Evolutionary conservation across 23 tunicate genomes (phyloP).

Genomic region (Ciona savignyi): DNA sequence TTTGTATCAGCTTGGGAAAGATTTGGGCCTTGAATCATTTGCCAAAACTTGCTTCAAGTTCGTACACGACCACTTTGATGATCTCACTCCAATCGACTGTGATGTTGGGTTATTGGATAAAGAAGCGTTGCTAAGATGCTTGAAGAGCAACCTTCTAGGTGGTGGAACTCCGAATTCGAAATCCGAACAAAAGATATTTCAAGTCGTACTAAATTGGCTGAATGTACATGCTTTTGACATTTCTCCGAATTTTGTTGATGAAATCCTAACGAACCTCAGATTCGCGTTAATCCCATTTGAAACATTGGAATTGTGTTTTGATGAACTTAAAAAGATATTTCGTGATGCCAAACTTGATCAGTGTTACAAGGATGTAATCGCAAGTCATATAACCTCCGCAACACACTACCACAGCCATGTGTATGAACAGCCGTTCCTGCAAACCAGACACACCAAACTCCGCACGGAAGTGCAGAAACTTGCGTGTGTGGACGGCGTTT

Average conservation of each 20-base stretch:
- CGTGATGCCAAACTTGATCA: no score
- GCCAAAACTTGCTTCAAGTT: background rate
- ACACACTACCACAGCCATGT: slow-evolving; percentile 39
- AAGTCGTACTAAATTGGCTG: slow-evolving; percentile 38
- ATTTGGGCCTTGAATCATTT: slow-evolving; percentile 28
- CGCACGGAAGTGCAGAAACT: slow-evolving; percentile 9
- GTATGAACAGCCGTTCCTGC: slow-evolving; percentile 58
- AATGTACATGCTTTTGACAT: background rate
- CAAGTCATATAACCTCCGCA: slow-evolving; percentile 1
- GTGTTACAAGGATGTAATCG: background rate
- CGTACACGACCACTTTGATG: slow-evolving; percentile 48
- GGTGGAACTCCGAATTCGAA: slow-evolving; percentile 13
- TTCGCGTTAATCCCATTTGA: background rate
- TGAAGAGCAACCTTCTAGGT: slow-evolving; percentile 36
- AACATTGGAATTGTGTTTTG: background rate
- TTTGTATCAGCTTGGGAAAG: slow-evolving; percentile 8
- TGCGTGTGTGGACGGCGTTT: slow-evolving; percentile 69
- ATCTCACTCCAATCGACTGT: slow-evolving; percentile 4
- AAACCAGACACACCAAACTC: slow-evolving; percentile 14
- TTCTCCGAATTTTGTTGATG: background rate
- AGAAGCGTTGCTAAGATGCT: slow-evolving; percentile 19
- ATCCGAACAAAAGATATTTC: slow-evolving; percentile 24
- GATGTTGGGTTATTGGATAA: slow-evolving; percentile 25
- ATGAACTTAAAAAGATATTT: background rate
- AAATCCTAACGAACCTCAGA: background rate